A percentile compares a stretch with the other conserved stretches of the same genome.
Evolutionary conservation across 2,888 invertebrate genomes (phyloP).

Genomic region (Zhuqinia jingwanae): DNA sequence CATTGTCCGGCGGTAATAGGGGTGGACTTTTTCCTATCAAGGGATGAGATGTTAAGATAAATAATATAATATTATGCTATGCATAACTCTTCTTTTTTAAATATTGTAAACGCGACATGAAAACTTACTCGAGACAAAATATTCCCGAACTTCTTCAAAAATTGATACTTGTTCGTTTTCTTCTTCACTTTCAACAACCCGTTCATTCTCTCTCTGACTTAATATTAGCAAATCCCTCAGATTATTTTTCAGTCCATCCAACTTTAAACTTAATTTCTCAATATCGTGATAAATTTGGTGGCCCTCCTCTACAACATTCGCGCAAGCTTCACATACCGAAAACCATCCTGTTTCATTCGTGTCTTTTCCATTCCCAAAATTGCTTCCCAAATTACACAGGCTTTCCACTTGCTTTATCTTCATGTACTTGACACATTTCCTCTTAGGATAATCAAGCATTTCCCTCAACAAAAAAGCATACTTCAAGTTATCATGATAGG

Average conservation of each 20-base stretch:
- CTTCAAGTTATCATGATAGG: conserved; percentile 22
- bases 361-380: too few relatives aligned
- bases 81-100: background rate
- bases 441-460: conserved; percentile 43
- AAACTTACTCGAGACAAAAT: conserved; percentile 38
- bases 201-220: background rate
- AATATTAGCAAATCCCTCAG: background rate
- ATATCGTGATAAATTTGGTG: conserved; percentile 50
- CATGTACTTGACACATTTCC: conserved; percentile 25
- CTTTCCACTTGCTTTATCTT: background rate
- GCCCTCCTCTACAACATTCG: conserved; percentile 39
- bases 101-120: background rate
- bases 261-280: background rate
- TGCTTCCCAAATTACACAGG: too few relatives aligned
- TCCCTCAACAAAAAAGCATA: conserved; percentile 44
- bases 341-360: conserved; percentile 36
- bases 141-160: conserved; percentile 23
- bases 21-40: background rate
- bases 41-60: too few relatives aligned
- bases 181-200: background rate
- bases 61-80: background rate
- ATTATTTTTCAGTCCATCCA: conserved; percentile 18
- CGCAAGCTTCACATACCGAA: conserved; percentile 40
- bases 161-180: background rate
- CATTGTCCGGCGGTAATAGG: background rate